Conservation (phyloP, 2,113 vertebrate genomes). For the Promerops cafer region DNA sequence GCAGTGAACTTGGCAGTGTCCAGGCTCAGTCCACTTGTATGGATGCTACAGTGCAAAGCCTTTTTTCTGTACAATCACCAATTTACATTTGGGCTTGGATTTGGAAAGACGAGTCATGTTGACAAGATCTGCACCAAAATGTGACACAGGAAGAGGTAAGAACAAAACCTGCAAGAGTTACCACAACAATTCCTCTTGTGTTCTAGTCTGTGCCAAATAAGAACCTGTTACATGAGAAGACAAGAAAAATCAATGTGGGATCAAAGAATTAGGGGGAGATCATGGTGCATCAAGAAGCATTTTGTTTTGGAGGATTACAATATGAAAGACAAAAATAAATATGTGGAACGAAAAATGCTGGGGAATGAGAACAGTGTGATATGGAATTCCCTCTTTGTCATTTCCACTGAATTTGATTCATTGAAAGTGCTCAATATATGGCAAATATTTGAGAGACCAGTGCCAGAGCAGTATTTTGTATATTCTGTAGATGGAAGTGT, state of each 20-base stretch:
- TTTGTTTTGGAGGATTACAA: neutral
- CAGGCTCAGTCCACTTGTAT: neutral
- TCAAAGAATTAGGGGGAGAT: neutral
- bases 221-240: neutral
- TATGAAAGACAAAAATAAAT: neutral
- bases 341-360: neutral
- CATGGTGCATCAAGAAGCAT: neutral
- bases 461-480: constrained; percentile 42
- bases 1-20: neutral
- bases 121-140: neutral
- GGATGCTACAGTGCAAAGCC: neutral
- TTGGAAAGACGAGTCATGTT: neutral
- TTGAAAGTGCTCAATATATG: constrained; percentile 1
- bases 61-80: neutral
- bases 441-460: constrained; percentile 48
- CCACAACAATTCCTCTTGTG: neutral
- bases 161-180: neutral
- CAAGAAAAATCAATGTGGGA: neutral
- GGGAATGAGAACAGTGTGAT: neutral
- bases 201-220: neutral
- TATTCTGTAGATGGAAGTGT: constrained; percentile 45
- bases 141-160: neutral
- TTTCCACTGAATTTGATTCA: constrained; percentile 23
- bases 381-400: neutral
- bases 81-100: neutral